A percentile compares a stretch with the other conserved stretches of the same genome.
Conservation (phyloP, 92 coral and sea anemone species). For the Chrysogorgia sp. region DNA sequence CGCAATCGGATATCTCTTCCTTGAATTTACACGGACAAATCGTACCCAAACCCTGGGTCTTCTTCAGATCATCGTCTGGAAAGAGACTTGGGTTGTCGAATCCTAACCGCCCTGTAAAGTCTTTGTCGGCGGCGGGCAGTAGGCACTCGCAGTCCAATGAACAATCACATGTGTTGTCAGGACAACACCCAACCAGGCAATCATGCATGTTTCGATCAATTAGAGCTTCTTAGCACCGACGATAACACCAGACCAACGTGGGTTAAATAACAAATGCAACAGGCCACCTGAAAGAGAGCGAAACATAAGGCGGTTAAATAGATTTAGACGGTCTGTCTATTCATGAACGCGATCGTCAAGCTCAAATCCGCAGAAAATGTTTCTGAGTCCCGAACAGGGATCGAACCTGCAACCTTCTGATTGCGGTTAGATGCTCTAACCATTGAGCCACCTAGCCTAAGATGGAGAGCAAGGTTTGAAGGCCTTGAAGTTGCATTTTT, state of each 20-base stretch:
- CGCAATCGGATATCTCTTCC: slow-evolving; percentile 17
- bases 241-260: not conserved
- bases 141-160: slow-evolving; percentile 31
- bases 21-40: slow-evolving; percentile 27
- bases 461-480: too few species aligned
- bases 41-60: not conserved
- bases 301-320: too few species aligned
- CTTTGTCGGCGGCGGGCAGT: slow-evolving; percentile 15
- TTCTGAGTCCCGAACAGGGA: too few species aligned
- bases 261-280: not conserved
- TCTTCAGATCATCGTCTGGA: not conserved
- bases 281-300: not conserved
- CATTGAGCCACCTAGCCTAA: too few species aligned
- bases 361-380: too few species aligned
- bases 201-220: not conserved
- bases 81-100: slow-evolving; percentile 26
- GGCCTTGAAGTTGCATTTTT: too few species aligned
- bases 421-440: too few species aligned
- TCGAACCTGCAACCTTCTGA: too few species aligned
- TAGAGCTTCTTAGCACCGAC: not conserved
- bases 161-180: slow-evolving; percentile 25
- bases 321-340: too few species aligned
- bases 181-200: slow-evolving; percentile 36
- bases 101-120: not conserved
- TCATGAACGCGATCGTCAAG: too few species aligned